Evolutionary conservation across 2,797 vertebrate species (phyloP), one percentile per base, ranked within the genome.

Genomic region (Sitta carolinensis): DNA sequence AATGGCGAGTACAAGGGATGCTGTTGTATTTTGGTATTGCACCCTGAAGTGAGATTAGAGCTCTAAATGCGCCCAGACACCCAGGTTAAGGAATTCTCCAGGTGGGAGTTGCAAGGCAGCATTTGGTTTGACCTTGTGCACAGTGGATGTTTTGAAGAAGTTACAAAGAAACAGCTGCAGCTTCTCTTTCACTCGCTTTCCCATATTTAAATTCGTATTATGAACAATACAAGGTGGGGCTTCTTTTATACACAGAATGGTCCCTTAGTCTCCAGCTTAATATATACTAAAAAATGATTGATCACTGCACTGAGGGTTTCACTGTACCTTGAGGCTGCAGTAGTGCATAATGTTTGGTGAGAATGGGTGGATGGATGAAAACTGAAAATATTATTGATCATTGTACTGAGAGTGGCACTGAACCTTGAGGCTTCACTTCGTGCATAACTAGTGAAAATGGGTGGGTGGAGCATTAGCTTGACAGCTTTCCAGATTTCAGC

Each of bases 91-190:
- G 61, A 30, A 12, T 34, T 79, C 32, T 89, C 36, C 59, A 62
- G 29, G 5, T 21, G 48, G 19, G 25, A 54, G 20, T 54, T 48
- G 18, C 59, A 63, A 69, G 32, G 21, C 59, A 27, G 70, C 1
- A 0, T 55, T 84, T 74, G 55, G 8, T 79, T 93, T 79, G 47
- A 38, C 1, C 2, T 47, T 50, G 32, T 32, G 11, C 1, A 0
- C 45, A 48, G 45, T 29, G 78, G 47, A 55, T 23, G 3, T 54
- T 84, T 48, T 73, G 43, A 77, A 76, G 48, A 59, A 59, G 4
- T 36, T 64, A 20, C 23, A 55, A 58, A 25, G 36, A 67, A 82
- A n/a, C 7, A 38, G 42, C 73, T 81, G 21, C 32, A 68, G 8
- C 66, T 92, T 86, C 14, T 75, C 19, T 81, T 84, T 69, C 59